Conservation (phyloP, 1,140 invertebrate species). For the honey bee (Apis mellifera) region Amel_HAv3.1 CM009935.2:13849001-13849500, state of each 20-base stretch:
- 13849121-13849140: neutral
- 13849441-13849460: neutral
- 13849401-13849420: neutral
- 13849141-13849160: neutral
- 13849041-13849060: neutral
- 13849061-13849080: neutral
- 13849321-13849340: neutral
- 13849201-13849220: no score
- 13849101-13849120: no score
- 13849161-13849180: neutral
- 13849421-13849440: neutral
- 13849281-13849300: neutral
- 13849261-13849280: no score
- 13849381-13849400: neutral
- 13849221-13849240: no score
- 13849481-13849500: neutral
- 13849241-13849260: no score
- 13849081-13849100: neutral
- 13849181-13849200: no score
- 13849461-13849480: no score
- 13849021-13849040: neutral
- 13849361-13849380: conserved; percentile 11
- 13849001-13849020: neutral
- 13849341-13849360: conserved; percentile 22
- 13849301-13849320: neutral